Conservation (phyloP, 37 sponge, comb jelly and placozoan species). For the Dysidea cf. avara region DNA sequence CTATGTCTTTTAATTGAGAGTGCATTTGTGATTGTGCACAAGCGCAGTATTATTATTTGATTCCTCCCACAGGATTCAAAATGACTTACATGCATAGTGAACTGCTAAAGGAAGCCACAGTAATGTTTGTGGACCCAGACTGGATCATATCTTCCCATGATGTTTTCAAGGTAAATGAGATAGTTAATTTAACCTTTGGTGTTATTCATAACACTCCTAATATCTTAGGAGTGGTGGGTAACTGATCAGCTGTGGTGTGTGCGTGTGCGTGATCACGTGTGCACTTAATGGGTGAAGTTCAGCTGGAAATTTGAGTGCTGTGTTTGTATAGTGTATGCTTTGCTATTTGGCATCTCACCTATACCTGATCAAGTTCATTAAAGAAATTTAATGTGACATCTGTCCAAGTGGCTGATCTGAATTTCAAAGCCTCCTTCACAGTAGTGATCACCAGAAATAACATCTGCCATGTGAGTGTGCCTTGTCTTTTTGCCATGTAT, state of each 20-base stretch:
- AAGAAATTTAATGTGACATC: constrained; percentile 53
- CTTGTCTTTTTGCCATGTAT: neutral
- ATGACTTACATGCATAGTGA: constrained; percentile 71
- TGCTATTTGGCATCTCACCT: too few relatives aligned
- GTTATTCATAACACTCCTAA: too few relatives aligned
- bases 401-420: constrained; percentile 30
- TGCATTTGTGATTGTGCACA: too few relatives aligned
- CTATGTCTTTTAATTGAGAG: too few relatives aligned
- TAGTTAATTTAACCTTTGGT: too few relatives aligned
- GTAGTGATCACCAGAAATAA: constrained; percentile 39
- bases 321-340: too few relatives aligned
- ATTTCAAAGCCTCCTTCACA: constrained; percentile 53
- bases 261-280: constrained; percentile 2
- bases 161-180: constrained; percentile 62
- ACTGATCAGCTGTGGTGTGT: too few relatives aligned
- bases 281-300: neutral
- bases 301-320: neutral
- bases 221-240: too few relatives aligned
- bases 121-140: constrained; percentile 24
- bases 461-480: constrained; percentile 44
- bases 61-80: constrained; percentile 54
- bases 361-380: too few relatives aligned
- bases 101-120: constrained; percentile 52
- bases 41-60: too few relatives aligned
- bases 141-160: constrained; percentile 45